phyloP scores from a whole-genome alignment of 2,888 invertebrate species.

The Synergus laeviventris region DNA sequence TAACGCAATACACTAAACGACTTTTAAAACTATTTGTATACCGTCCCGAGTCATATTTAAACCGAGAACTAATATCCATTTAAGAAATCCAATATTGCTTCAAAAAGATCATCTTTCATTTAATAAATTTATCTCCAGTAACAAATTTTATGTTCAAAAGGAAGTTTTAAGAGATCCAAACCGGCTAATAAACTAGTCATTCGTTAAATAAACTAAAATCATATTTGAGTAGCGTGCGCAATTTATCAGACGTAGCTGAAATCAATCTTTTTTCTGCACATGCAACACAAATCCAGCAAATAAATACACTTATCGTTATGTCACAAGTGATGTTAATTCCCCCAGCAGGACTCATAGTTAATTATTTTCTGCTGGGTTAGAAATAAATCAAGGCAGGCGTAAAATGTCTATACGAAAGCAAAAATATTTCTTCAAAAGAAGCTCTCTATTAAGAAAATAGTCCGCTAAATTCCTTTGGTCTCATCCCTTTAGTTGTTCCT shows the following conservation, averaged over 20 bases:
- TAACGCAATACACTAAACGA: background rate
- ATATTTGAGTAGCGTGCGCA: background rate
- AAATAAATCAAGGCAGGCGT: background rate
- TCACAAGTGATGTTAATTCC: background rate
- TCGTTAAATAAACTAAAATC: constrained; percentile 4
- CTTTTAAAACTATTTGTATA: background rate
- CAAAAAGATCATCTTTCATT: background rate
- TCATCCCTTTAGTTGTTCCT: background rate
- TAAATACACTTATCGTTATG: constrained; percentile 21
- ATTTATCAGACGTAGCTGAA: background rate
- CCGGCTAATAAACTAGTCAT: background rate
- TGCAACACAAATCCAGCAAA: background rate
- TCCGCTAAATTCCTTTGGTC: background rate
- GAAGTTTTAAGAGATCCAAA: background rate
- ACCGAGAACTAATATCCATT: background rate
- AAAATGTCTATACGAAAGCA: background rate
- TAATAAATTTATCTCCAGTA: background rate
- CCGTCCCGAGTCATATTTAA: background rate
- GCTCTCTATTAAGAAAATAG: background rate
- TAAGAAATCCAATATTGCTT: background rate
- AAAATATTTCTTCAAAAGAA: background rate
- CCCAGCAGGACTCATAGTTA: constrained; percentile 24
- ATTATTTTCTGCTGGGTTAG: constrained; percentile 16
- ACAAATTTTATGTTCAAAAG: background rate
- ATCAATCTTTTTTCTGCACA: constrained; percentile 1